Conservation (phyloP, 2,797 vertebrate species). For the Chelmon rostratus region DNA sequence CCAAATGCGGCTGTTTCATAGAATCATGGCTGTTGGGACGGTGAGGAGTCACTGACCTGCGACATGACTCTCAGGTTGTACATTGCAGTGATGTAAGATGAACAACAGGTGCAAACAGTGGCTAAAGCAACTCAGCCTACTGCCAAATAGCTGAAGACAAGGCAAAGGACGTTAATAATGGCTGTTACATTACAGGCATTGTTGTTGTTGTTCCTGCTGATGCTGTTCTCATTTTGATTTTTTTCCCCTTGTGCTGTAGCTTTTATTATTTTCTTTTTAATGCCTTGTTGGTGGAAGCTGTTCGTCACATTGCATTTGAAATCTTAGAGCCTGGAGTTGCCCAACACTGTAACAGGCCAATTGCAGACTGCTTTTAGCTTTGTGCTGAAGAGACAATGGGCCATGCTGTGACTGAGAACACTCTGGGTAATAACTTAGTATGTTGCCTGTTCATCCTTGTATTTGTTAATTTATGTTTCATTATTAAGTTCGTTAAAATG, state of each 20-base stretch:
- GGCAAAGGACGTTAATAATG: background rate
- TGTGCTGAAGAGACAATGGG: background rate
- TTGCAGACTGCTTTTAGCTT: background rate
- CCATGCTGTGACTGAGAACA: background rate
- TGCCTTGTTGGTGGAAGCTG: background rate
- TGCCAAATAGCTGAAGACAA: background rate
- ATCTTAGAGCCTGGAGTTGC: background rate
- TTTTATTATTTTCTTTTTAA: background rate
- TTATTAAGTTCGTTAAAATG: background rate
- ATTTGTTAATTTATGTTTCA: conserved; percentile 1
- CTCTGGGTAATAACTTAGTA: background rate
- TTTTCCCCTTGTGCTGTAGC: background rate
- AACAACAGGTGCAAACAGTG: conserved; percentile 24
- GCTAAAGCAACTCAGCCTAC: background rate
- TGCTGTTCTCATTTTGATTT: background rate
- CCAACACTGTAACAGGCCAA: background rate
- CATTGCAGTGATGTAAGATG: conserved; percentile 8
- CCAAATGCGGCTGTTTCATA: background rate
- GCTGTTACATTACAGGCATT: background rate
- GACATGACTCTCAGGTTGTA: conserved; percentile 26
- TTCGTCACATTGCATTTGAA: background rate
- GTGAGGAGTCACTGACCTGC: conserved; percentile 37
- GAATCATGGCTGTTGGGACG: conserved; percentile 14
- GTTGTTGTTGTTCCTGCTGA: background rate
- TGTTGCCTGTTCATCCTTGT: too few species aligned